Evolutionary conservation across 1,140 invertebrate genomes (phyloP), one percentile per base, ranked within the genome.

Genomic region (Leptinotarsa undecemlineata): DNA sequence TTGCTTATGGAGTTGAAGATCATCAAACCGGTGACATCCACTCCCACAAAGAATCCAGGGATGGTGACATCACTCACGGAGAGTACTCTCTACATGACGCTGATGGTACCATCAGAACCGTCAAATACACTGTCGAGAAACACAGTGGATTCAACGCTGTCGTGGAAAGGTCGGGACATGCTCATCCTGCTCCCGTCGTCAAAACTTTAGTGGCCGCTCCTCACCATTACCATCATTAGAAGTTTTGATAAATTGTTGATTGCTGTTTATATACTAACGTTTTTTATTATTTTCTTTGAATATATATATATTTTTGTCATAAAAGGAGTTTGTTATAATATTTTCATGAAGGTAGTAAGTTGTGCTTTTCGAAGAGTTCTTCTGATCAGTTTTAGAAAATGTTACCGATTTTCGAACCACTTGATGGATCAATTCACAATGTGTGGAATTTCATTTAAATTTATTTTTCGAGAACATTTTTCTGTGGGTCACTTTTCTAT

Each of bases 71-170:
- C 21, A 74, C 76, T 11, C 64, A 67, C 47, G 78, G 78, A 68
- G 75, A 79, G 48, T 82, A 82, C 75, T 80, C 80, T 23, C 84
- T 88, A 42, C 84, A 87, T 17, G 87, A 88, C 77, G 85, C 88
- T 63, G 88, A 89, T 79, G 88, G 88, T 77, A 86, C 86, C 74
- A 82, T 88, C 62, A 85, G 88, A 76, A 88, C 87, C 64, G 87
- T 88, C 57, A 84, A 86, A 79, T 89, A 89, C 81, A 86, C 87
- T 42, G 87, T 87, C 77, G 87, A 88, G 77, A 85, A 85, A 74
- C 86, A 88, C 75, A 87, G 87, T 64, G 78, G 79, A 21, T 81
- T 81, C 76, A 81, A 81, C 48, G 80, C 80, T 69, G 76, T 81
- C 48, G 78, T 81, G 6, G 78, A 81, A 71, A 78, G 68, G 21